These are phyloP conservation scores for Temnothorax curvispinosus DNA, from an alignment of 1,140 invertebrate species.

Conservation along the genomic window DNA sequence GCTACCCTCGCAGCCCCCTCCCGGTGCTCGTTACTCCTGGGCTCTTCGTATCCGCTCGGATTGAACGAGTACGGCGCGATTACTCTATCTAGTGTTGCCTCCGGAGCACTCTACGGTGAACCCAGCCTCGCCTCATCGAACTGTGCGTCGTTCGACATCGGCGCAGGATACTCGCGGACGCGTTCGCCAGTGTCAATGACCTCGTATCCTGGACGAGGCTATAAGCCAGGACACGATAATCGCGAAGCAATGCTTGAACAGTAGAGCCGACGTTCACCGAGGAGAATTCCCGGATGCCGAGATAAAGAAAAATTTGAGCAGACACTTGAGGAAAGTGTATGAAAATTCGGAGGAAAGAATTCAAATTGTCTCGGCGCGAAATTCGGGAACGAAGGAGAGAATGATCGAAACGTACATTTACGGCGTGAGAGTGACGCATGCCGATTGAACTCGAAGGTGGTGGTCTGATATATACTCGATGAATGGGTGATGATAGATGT, in stretches of 20 bases:
- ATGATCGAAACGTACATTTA: not conserved
- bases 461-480: conserved; percentile 70
- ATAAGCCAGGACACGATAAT: not conserved
- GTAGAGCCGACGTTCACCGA: not conserved
- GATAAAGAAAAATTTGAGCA: not conserved
- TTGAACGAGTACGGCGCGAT: conserved; percentile 79
- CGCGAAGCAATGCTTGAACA: not conserved
- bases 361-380: too few species aligned
- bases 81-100: conserved; percentile 80
- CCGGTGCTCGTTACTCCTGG: conserved; percentile 57
- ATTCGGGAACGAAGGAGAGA: not conserved
- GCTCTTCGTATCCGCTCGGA: conserved; percentile 79
- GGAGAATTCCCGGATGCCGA: not conserved
- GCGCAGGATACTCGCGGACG: not conserved
- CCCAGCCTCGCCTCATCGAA: conserved; percentile 37
- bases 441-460: conserved; percentile 70
- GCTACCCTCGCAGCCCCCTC: conserved; percentile 48
- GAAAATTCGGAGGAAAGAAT: not conserved
- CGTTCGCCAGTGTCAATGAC: conserved; percentile 17
- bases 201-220: not conserved
- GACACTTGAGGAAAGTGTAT: not conserved
- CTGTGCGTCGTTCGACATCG: not conserved
- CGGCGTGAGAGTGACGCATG: conserved; percentile 57
- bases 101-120: conserved; percentile 62
- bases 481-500: conserved; percentile 81